Evolutionary conservation across 1,140 invertebrate species (phyloP), one percentile per base, ranked within the genome.

Genomic region (Neodiprion virginianus): DNA sequence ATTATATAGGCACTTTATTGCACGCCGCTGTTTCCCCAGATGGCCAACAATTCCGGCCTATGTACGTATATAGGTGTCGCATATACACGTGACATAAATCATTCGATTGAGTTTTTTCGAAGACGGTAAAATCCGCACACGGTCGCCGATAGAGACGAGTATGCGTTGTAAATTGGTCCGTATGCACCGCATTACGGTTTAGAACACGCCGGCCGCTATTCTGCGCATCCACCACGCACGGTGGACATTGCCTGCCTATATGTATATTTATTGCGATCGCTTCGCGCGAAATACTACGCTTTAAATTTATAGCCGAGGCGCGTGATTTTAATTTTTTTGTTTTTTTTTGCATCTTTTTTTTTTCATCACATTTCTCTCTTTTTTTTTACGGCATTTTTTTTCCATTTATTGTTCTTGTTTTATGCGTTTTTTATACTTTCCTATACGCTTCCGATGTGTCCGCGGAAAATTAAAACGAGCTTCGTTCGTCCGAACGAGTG

Each of bases 141-240:
- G 76, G 79, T 78, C 68, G 50, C 47, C 8, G 61, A 17, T 17
- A 23, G 75, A 23, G 75, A 23, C 65, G 66, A 75, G 78, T 83
- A 83, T 78, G 81, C 82, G 84, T 86, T 83, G 84, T 85, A 88
- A 87, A 87, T 88, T 88, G 86, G 83, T 87, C 82, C 84, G 87
- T 88, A 85, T 86, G 83, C 81, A 86, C 79, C 85, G 84, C 84
- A 88, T 87, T 86, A 87, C 81, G 83, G 83, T 82, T 83, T 82
- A 87, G 53, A 21, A 21, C 53, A 8, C n/a, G 53, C 8, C 8
- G n/a, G 53, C 53, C 53, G n/a, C 5, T 17, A 66, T 49, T 65
- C 21, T 14, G 72, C 49, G 28, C 11, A 72, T 80, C 77, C 80
- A 79, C 77, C 80, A 79, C 81, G 79, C 74, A 79, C 77, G 78